Base-by-base conservation (phyloP, 2,113 vertebrate species). In the Eolophus roseicapilla region DNA sequence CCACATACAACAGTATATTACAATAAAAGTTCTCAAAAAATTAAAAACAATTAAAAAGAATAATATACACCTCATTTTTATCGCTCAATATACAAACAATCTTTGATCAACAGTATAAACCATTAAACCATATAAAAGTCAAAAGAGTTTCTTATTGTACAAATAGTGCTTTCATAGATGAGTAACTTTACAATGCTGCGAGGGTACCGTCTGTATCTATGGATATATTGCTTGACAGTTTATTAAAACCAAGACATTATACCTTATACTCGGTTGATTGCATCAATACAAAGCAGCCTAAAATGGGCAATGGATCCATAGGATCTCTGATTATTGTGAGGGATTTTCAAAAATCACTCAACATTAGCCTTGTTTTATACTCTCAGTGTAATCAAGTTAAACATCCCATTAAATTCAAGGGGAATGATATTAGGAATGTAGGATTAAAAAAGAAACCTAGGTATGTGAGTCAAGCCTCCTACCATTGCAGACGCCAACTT, bases 51-150 rank as follows among this genome's bases (percentile, higher is more conserved):
- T 96, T 96, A 91, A 90, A 96, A 97, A 88, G 82, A 96, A 95
- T 94, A 97, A 93, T 93, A 92, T 87, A 97, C 96, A 97, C 82
- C 97, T 96, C 79, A 92, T 88, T 97, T 96, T 96, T 79, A 95
- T 97, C 37, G 20, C 92, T 96, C 91, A 82, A 96, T 97, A 95
- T 97, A 97, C 97, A 98, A 95, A 96, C 91, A 97, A 77, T 90
- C 90, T 96, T 95, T 95, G 95, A 97, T 97, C 92, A 96, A 96
- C 60, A 96, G 88, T 96, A 97, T 91, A 98, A 97, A 98, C 93
- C 89, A 96, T 94, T 95, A 96, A 96, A 97, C 85, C 83, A 93
- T 96, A 97, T 35, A 97, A 98, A 98, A 97, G 92, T 95, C 95
- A 81, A n/a, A 59, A 92, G 62, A 88, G 65, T 96, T 96, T 96